Percentiles rank a stretch among this genome's conserved stretches.
These are phyloP conservation scores for Uromys caudimaculatus DNA, from an alignment of 2,797 vertebrate genomes.

Conservation along the genomic window DNA sequence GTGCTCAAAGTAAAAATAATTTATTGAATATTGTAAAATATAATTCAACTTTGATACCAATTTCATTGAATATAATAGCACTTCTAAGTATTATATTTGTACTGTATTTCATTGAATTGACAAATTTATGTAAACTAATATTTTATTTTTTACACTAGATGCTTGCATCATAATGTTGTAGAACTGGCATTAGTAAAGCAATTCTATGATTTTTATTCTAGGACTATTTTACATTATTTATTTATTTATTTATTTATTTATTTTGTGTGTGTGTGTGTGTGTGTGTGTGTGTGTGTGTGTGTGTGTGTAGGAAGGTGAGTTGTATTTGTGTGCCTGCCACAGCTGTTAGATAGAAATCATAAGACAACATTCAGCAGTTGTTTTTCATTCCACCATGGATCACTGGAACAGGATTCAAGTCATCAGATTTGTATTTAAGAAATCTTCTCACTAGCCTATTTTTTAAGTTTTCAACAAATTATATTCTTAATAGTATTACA, in stretches of 20 bases:
- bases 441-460: not conserved
- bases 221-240: not conserved
- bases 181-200: not conserved
- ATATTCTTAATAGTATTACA: not conserved
- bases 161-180: not conserved
- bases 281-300: not conserved
- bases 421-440: not conserved
- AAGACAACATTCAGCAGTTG: not conserved
- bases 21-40: not conserved
- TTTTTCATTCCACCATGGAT: not conserved
- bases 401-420: not conserved
- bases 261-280: not conserved
- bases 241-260: not conserved
- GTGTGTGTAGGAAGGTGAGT: not conserved
- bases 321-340: not conserved
- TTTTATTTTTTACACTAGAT: not conserved
- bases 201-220: not conserved
- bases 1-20: not conserved
- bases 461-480: not conserved
- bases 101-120: not conserved
- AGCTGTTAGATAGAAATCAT: no score
- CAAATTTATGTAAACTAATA: not conserved
- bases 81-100: not conserved
- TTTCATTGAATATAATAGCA: not conserved
- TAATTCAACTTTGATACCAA: not conserved